These are phyloP conservation scores for Dissostichus mawsoni DNA, from an alignment of 2,113 vertebrate genomes.

Conservation along the genomic window DNA sequence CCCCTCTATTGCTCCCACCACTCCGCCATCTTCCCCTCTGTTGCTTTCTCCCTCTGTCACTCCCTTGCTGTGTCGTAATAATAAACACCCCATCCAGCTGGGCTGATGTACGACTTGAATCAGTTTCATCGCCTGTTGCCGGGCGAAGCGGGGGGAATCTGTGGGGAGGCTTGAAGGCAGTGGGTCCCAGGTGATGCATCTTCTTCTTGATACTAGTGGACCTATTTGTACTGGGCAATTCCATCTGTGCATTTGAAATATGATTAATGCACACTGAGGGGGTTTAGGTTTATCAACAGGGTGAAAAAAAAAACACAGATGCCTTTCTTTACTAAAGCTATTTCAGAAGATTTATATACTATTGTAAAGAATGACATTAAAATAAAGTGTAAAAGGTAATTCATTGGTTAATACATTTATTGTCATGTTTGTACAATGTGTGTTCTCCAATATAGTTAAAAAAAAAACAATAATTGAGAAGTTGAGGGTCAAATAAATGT, in stretches of 20 bases:
- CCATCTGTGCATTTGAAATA: conserved; percentile 24
- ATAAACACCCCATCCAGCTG: conserved; percentile 77
- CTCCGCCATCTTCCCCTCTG: conserved; percentile 64
- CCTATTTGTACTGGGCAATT: conserved; percentile 33
- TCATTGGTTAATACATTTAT: background rate
- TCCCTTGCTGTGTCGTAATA: conserved; percentile 72
- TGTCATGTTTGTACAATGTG: conserved; percentile 9
- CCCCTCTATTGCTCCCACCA: conserved; percentile 44
- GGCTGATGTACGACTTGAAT: conserved; percentile 64
- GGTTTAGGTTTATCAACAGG: no score
- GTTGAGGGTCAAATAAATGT: conserved; percentile 20
- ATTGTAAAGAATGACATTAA: background rate
- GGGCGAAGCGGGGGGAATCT: conserved; percentile 56
- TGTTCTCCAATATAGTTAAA: background rate
- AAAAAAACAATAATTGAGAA: background rate
- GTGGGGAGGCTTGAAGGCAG: conserved; percentile 47
- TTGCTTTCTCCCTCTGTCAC: conserved; percentile 73
- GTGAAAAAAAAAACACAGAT: background rate
- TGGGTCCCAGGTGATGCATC: conserved; percentile 68
- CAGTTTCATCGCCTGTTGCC: conserved; percentile 77
- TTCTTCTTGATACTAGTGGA: conserved; percentile 37
- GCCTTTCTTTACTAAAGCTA: background rate
- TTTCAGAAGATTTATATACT: background rate
- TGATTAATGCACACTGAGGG: background rate
- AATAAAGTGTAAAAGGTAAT: background rate